A percentile compares a stretch with the other conserved stretches of the same genome.
Evolutionary conservation across 2,888 invertebrate species (phyloP).

Genomic region (Drosophila anomelani): DNA sequence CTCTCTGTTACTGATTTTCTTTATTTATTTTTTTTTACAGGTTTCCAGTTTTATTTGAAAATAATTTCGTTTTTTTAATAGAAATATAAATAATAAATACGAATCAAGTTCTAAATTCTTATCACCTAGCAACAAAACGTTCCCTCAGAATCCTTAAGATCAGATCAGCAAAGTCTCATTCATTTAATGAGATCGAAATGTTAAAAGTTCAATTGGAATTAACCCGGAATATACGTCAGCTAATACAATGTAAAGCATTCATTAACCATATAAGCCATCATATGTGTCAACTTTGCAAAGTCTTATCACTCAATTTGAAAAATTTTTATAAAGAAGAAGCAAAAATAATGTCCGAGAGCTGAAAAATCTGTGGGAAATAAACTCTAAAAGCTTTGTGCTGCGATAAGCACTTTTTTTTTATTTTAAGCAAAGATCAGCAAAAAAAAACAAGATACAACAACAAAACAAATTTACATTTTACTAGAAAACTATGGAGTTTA

Average conservation of each 20-base stretch:
- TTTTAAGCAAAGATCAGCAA: conserved; percentile 38
- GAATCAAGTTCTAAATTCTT: neutral
- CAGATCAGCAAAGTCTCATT: neutral
- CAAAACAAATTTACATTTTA: neutral
- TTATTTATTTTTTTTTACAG: neutral
- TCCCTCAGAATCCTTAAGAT: no score
- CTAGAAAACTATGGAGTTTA: neutral
- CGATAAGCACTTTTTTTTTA: conserved; percentile 17
- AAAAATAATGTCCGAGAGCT: neutral
- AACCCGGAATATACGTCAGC: neutral
- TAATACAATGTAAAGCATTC: conserved; percentile 10
- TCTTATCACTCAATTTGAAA: conserved; percentile 10
- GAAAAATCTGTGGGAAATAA: conserved; percentile 22
- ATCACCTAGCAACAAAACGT: neutral
- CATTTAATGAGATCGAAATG: neutral
- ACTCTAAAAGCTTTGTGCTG: neutral
- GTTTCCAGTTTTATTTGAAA: neutral
- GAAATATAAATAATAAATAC: neutral
- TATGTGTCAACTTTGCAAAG: neutral
- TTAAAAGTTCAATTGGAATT: neutral
- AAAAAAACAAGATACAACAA: conserved; percentile 23
- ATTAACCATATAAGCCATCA: neutral
- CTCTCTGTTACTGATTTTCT: neutral
- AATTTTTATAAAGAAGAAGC: neutral
- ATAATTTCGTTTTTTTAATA: neutral